Evolutionary conservation across 2,888 invertebrate genomes (phyloP).

Genomic region (Cosmorhoe ocellata): DNA sequence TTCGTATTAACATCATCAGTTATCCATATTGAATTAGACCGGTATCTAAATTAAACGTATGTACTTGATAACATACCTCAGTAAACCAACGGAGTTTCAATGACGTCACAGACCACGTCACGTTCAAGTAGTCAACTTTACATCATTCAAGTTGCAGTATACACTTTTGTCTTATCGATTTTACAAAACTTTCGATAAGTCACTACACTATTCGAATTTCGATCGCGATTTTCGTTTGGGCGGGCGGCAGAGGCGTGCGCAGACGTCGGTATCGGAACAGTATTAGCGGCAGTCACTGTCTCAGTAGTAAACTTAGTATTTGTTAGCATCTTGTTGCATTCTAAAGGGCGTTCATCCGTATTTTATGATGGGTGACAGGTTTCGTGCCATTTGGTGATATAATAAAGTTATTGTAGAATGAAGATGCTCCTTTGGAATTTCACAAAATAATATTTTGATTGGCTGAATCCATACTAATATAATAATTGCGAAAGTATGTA

Average conservation of each 20-base stretch:
- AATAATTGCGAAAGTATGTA: too few species aligned
- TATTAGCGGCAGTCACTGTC: constrained; percentile 58
- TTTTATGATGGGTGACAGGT: constrained; percentile 22
- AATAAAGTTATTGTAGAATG: constrained; percentile 11
- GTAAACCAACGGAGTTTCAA: constrained; percentile 13
- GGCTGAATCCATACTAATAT: too few species aligned
- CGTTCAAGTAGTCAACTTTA: constrained; percentile 42
- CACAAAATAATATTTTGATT: too few species aligned
- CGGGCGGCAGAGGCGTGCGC: constrained; percentile 79
- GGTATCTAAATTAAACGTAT: too few species aligned
- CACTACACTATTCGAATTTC: constrained; percentile 19
- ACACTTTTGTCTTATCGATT: constrained; percentile 22
- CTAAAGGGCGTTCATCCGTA: constrained; percentile 43
- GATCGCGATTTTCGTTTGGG: constrained; percentile 46
- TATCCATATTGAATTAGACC: too few species aligned
- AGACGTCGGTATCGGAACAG: constrained; percentile 65
- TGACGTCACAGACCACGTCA: constrained; percentile 70
- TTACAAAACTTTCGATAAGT: constrained; percentile 21
- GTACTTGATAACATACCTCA: constrained; percentile 24
- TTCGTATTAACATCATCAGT: too few species aligned
- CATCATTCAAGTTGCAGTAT: constrained; percentile 39
- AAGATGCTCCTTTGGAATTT: constrained; percentile 1
- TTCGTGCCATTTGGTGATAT: constrained; percentile 18
- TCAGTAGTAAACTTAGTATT: constrained; percentile 61
- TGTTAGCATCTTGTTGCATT: constrained; percentile 59